A percentile compares a stretch with the other conserved stretches of the same genome.
Evolutionary conservation across 2,797 vertebrate species (phyloP).

Genomic region (Tarsius wallacei): DNA sequence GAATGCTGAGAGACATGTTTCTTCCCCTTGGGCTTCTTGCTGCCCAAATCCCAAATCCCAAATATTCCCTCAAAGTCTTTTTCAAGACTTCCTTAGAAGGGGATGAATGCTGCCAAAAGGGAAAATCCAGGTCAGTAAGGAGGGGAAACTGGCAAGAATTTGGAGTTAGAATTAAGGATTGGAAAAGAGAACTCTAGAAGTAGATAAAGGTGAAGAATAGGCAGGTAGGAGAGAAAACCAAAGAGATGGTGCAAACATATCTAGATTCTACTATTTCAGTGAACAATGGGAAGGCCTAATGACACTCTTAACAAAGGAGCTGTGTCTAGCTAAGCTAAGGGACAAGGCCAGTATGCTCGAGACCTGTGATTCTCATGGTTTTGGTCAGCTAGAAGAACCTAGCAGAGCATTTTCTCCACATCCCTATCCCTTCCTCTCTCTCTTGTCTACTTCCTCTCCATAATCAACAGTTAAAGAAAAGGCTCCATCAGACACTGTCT

Average conservation of each 20-base stretch:
- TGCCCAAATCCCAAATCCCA: background rate
- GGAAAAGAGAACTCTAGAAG: background rate
- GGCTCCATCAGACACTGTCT: background rate
- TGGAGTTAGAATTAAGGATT: background rate
- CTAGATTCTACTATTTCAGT: background rate
- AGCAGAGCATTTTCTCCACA: background rate
- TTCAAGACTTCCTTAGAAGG: background rate
- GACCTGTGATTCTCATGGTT: background rate
- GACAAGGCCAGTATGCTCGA: too few species aligned
- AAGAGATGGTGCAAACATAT: background rate
- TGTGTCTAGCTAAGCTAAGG: background rate
- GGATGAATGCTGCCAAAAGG: background rate
- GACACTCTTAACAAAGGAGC: background rate
- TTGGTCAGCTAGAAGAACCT: background rate
- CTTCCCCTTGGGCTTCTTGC: background rate
- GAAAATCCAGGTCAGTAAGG: background rate
- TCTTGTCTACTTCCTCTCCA: background rate
- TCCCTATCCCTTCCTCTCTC: background rate
- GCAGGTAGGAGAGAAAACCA: background rate
- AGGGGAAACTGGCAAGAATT: background rate
- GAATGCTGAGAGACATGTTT: background rate
- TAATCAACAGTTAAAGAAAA: background rate
- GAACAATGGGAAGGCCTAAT: background rate
- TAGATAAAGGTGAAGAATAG: background rate
- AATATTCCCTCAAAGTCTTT: background rate